Evolutionary conservation across 2,888 invertebrate species (phyloP), one percentile per base, ranked within the genome.

Genomic region (Pinctada fucata): DNA sequence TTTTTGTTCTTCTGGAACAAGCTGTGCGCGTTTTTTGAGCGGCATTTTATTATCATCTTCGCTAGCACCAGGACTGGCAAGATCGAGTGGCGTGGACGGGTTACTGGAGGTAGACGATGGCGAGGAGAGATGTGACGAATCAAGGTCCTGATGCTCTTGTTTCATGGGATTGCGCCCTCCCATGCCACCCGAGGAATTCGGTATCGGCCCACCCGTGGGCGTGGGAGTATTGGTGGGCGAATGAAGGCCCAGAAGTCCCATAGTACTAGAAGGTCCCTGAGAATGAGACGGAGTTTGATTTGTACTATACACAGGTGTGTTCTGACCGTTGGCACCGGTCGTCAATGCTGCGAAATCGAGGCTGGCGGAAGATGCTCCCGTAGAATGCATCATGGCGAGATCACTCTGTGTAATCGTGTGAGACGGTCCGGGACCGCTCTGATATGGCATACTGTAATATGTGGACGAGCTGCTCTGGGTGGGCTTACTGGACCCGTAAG

Each of bases 1-100:
- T 80, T 92, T 92, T 75, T 85, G 83, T 16, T 73, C 48, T 3
- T 87, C 88, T 0, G 90, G 89, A 31, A 90, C 85, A 31, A 76
- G 72, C 50, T 80, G 82, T 47, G 87, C 82, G 4, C 89, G 83
- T 80, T 90, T 90, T 79, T 90, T 90, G n/a, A 88, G 88, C 2
- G 87, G 90, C 58, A 83, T 79, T 48, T 79, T 79, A 13, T 71
- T 58, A 10, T 77, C 79, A 31, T 82, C 84, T 45, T 79, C 71
- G n/a, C 66, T 72, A 63, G 79, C 72, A 66, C 80, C 80, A 45
- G 79, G 79, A 71, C 76, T 78, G 45, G 82, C 79, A 51, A 83
- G 79, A 49, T 77, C 80, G 65, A 83, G 82, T 10, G 79, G 52
- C 16, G 79, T 75, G 4, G 82, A 82, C 1, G 76, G 79, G 77